Evolutionary conservation across 2,888 invertebrate species (phyloP), one percentile per base, ranked within the genome.

Genomic region (Seira sanloemensis): DNA sequence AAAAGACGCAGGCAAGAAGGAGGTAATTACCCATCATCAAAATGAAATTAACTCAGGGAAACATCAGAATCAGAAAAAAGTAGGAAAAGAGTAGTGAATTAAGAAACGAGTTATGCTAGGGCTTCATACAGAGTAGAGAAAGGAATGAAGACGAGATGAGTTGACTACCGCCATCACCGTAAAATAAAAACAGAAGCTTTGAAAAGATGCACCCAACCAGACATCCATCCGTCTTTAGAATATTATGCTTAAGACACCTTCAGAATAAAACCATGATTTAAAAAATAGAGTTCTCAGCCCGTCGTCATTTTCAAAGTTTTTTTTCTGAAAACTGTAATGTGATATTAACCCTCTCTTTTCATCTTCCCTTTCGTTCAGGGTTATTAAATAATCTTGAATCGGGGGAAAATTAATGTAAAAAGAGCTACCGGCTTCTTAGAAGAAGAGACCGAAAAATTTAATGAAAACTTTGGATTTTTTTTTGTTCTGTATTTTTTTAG

Each of bases 11-110:
- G 25, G 67, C 50, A 54, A 46, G 27, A 26, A 76, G 81, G 76
- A 82, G 81, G 81, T 82, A 82, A 82, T 82, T 82, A 76, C 81
- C 76, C 81, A 82, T 82, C 81, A 82, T 82, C 81, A 82, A 82
- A 82, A 82, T 82, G 76, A 75, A 82, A 82, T 82, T 82, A 82
- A 82, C 76, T 76, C 66, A 66, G 65, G 65, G n/a, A 67, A 81
- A 80, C 74, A 80, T 68, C 50, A 79, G 62, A 68, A 80, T 68
- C 50, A 79, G 62, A 68, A 78, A 66, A 66, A 21, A 2, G 21
- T 9, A 66, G 66, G 16, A 21, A 21, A 23, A 58, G 19, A 66
- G 23, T n/a, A 23, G 66, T 66, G 21, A 66, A 66, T 66, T 58
- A 66, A 66, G 23, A 66, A 19, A 37, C 37, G 37, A 37, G 37